These are phyloP conservation scores for Nymphalis io DNA, from an alignment of 1,140 invertebrate genomes.

Conservation along the genomic window DNA sequence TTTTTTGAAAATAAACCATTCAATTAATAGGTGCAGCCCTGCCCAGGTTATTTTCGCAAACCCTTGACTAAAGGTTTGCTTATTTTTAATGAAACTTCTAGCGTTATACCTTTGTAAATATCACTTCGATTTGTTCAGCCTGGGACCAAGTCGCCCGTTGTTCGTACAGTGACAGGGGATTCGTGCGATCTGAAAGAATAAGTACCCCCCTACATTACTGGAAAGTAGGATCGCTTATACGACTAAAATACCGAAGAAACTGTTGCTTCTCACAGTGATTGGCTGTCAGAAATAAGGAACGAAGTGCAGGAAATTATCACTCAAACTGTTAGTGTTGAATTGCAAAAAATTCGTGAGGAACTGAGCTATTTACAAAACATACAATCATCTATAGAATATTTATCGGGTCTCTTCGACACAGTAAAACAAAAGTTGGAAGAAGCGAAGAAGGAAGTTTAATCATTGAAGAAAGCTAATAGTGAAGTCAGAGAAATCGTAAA, in stretches of 20 bases:
- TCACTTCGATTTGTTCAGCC: background rate
- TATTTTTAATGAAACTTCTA: too few species aligned
- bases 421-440: too few species aligned
- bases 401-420: too few species aligned
- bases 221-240: background rate
- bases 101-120: background rate
- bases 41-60: too few species aligned
- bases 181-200: background rate
- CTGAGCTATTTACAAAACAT: background rate
- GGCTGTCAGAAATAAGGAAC: too few species aligned
- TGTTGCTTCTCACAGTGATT: background rate
- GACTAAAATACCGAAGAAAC: background rate
- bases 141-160: background rate
- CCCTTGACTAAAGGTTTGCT: too few species aligned
- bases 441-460: too few species aligned
- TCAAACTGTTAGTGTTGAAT: background rate
- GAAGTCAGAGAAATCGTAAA: too few species aligned
- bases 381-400: too few species aligned
- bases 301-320: constrained; percentile 9
- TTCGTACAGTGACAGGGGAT: background rate
- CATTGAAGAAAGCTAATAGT: too few species aligned
- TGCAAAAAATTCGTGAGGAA: constrained; percentile 12
- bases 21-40: too few species aligned
- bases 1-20: too few species aligned
- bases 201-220: background rate